Conservation (phyloP, 30 jellyfish, hydroid and myxozoan genomes). For the Haliclystus octoradiatus region DNA sequence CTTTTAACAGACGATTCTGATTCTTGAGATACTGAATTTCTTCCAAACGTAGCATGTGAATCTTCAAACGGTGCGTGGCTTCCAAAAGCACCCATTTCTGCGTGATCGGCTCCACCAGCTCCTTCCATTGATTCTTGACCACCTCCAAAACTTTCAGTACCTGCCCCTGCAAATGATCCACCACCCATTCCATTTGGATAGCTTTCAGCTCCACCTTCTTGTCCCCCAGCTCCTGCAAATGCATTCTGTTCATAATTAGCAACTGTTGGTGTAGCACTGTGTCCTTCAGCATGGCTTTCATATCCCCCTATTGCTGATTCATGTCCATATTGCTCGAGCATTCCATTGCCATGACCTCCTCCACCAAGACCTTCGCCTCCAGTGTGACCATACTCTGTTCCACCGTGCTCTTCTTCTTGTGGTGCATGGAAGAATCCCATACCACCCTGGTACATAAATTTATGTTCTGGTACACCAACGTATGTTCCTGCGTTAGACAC, state of each 20-base stretch:
- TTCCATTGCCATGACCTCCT: not conserved
- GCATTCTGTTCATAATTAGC: conserved; percentile 19
- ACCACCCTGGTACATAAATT: conserved; percentile 98
- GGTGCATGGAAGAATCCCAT: conserved; percentile 99
- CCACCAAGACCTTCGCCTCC: conserved; percentile 29
- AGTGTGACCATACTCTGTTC: conserved; percentile 46
- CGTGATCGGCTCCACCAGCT: conserved; percentile 30
- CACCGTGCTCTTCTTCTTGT: conserved; percentile 61
- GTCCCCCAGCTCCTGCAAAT: conserved; percentile 27
- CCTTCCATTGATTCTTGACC: conserved; percentile 12
- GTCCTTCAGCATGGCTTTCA: conserved; percentile 19
- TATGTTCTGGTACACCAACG: conserved; percentile 98
- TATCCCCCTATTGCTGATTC: conserved; percentile 10
- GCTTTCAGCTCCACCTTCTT: conserved; percentile 8
- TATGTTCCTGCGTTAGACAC: conserved; percentile 97
- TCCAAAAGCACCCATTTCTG: conserved; percentile 8
- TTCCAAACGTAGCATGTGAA: not conserved
- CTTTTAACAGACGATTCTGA: conserved; percentile 12
- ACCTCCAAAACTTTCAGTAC: conserved; percentile 4
- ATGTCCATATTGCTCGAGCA: conserved; percentile 5
- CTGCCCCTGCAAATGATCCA: conserved; percentile 9
- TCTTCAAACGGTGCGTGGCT: not conserved
- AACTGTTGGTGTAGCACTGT: conserved; percentile 33
- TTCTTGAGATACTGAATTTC: not conserved
- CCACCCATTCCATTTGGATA: conserved; percentile 13